Conservation (phyloP, 2,113 vertebrate species). For the Tychaedon coryphoeus region DNA sequence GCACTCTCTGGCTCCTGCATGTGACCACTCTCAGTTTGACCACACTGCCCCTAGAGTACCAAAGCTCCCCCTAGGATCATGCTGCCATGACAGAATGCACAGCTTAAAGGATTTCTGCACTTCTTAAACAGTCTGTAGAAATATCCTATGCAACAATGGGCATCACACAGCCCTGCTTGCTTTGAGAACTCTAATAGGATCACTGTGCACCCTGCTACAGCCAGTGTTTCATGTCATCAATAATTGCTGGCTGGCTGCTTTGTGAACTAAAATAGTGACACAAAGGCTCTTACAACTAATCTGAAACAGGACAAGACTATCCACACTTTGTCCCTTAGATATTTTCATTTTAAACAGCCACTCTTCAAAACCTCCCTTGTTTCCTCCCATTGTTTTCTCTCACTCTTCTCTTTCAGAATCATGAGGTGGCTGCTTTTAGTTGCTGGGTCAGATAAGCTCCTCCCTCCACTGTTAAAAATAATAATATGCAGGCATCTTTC, state of each 20-base stretch:
- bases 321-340: neutral
- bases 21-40: neutral
- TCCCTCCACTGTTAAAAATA: neutral
- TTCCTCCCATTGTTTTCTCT: neutral
- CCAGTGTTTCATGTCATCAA: neutral
- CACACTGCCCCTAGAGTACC: accelerated
- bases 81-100: neutral
- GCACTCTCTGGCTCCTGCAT: neutral
- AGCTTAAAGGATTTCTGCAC: neutral
- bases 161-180: neutral
- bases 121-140: neutral
- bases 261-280: neutral
- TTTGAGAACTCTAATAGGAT: neutral
- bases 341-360: neutral
- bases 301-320: neutral
- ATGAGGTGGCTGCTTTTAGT: neutral
- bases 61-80: neutral
- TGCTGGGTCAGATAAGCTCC: neutral
- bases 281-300: neutral
- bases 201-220: accelerated
- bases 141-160: neutral
- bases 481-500: neutral
- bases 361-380: neutral
- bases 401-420: neutral
- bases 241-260: neutral